Percentiles rank a stretch among this genome's conserved stretches.
phyloP scores from a whole-genome alignment of 2,113 vertebrate species.

The Nannobrachium achirus region DNA sequence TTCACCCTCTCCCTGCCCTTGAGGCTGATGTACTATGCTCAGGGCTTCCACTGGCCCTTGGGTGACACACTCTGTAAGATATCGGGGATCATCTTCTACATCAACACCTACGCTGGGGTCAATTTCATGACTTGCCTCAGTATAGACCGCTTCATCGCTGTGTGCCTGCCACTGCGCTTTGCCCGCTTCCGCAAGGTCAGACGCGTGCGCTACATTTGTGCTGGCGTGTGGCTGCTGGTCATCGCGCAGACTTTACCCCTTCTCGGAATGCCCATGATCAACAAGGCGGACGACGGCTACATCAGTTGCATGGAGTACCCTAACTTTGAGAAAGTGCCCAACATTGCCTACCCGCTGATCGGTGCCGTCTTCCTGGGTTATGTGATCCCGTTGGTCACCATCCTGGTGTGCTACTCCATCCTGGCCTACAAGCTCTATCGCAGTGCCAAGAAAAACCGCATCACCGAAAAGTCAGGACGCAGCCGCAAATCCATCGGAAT shows the following conservation, averaged over 20 bases:
- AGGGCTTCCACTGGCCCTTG: slow-evolving; percentile 91
- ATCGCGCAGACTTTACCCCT: slow-evolving; percentile 91
- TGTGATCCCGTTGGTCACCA: slow-evolving; percentile 84
- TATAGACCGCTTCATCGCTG: slow-evolving; percentile 91
- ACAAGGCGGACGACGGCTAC: slow-evolving; percentile 60
- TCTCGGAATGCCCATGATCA: slow-evolving; percentile 83
- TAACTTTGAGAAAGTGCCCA: slow-evolving; percentile 84
- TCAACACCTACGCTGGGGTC: slow-evolving; percentile 94
- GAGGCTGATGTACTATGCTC: slow-evolving; percentile 87
- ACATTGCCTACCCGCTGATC: slow-evolving; percentile 87
- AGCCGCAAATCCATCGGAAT: slow-evolving; percentile 94
- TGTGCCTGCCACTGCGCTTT: slow-evolving; percentile 90
- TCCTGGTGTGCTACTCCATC: slow-evolving; percentile 89
- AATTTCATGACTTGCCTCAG: slow-evolving; percentile 98
- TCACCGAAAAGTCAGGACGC: slow-evolving; percentile 90
- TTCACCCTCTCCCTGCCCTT: slow-evolving; percentile 88
- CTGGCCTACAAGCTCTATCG: slow-evolving; percentile 89
- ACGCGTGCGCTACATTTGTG: slow-evolving; percentile 86
- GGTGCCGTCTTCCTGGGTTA: slow-evolving; percentile 90
- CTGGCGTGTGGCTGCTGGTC: slow-evolving; percentile 88
- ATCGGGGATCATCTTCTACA: slow-evolving; percentile 88
- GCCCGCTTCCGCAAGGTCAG: slow-evolving; percentile 84
- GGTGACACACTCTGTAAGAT: slow-evolving; percentile 86
- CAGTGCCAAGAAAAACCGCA: slow-evolving; percentile 86
- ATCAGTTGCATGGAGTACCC: slow-evolving; percentile 97